Evolutionary conservation across 2,888 invertebrate genomes (phyloP), one percentile per base, ranked within the genome.

Genomic region (Liposcelis brunnea): DNA sequence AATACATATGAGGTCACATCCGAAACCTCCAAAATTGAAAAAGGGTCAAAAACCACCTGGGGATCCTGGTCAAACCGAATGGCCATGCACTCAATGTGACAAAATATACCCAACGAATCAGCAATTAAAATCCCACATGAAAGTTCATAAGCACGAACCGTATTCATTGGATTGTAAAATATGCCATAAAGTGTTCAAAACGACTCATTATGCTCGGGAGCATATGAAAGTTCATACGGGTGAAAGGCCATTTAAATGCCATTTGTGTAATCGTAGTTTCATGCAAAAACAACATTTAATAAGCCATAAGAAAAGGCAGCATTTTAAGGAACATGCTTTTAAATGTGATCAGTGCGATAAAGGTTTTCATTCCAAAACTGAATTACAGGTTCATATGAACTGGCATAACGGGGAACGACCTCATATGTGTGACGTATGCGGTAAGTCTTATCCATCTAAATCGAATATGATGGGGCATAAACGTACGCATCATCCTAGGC

Each of bases 401-500:
- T 44, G 46, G 6, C 51, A 51, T 15, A 49, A 49, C 3, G 51
- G 49, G 2, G 47, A 37, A 18, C 46, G 44, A 11, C 50, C 50
- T 2, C 48, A 47, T 33, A 42, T 43, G 48, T 64, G 64, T 49
- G 58, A 59, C 18, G 49, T 59, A 2, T 64, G 64, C 34, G 55
- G 56, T 2, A 63, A 61, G 43, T 56, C 56, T 45, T 64, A 63
- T 49, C 58, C 60, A 2, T 62, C 61, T 38, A 59, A 61, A 40
- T 56, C 59, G 1, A 59, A 63, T n/a, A 48, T 64, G 31, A 58
- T 58, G 40, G 56, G 59, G 0, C 64, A 64, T 33, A 56, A 56
- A 48, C 52, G 51, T 18, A 37, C 38, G 2, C 47, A 49, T 40
- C 47, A 51, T 43, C 37, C 50, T 43, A 47, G 19, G 19, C 40